Base-by-base conservation (phyloP, 2,113 vertebrate species). In the Cochlearius cochlearius region DNA sequence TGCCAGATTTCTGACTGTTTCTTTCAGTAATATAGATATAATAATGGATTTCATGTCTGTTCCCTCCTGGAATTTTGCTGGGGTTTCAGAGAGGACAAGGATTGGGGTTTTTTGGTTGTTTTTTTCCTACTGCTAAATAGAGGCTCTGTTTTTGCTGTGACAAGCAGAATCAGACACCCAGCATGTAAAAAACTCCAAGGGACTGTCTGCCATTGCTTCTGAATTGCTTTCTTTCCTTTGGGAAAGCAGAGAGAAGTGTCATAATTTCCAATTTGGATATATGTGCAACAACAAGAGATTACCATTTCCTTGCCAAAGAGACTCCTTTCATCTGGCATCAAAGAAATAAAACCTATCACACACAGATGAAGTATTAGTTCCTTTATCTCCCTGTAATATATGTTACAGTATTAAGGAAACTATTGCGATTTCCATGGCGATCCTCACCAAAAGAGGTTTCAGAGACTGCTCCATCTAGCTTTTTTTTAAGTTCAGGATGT, bases 311-410 rank as follows among this genome's bases (percentile, higher is more conserved):
- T 90, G 89, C 55, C 81, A 92, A 93, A 90, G 41, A 93, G 71
- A 92, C 21, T 69, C 87, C 91, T 97, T 98, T 98, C 73, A 97
- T 97, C 96, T 96, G 66, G 58, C 89, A 94, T 97, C 92, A 97
- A 98, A 98, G 94, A 92, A 97, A 88, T 66, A 96, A 97, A 96
- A 94, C 59, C 50, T 86, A 71, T 94, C 91, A 93, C 63, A 83
- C 43, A 68, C 20, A 95, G 58, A 90, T 67, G 59, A 93, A 81
- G 79, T 50, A 87, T 79, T 91, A 95, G 74, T 62, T 88, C 76
- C 93, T 92, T 93, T 83, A 84, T 85, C 83, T 94, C 58, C 26
- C 81, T 78, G 73, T 27, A 90, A 55, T 74, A 39, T 66, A 82
- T 74, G 47, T 85, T 67, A 77, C 21, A 85, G 27, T 62, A 66